phyloP scores from a whole-genome alignment of 2,113 vertebrate species.

The Chinchilla lanigera region DNA sequence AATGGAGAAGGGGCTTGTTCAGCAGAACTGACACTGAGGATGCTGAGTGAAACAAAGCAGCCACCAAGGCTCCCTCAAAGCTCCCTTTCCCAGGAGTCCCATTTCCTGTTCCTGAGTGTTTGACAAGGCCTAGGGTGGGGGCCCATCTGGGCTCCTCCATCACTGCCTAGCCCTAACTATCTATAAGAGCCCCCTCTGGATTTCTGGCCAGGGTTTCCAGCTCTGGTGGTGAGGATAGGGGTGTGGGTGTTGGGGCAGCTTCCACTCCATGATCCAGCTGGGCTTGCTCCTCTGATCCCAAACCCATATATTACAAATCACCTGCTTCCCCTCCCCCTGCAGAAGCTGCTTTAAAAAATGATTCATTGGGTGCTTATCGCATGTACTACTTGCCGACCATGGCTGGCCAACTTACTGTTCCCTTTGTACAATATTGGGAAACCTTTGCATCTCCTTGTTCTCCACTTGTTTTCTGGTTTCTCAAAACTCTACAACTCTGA shows the following conservation, averaged over 20 bases:
- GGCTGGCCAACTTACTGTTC: neutral
- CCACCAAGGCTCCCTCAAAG: neutral
- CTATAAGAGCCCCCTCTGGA: neutral
- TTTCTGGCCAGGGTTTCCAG: neutral
- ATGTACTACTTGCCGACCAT: neutral
- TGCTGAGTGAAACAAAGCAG: neutral
- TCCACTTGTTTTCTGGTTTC: neutral
- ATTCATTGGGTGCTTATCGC: neutral
- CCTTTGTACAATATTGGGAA: neutral
- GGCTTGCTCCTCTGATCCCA: neutral
- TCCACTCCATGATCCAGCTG: neutral
- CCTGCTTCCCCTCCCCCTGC: neutral
- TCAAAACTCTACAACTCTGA: neutral
- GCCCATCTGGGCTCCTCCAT: neutral
- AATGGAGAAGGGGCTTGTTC: neutral
- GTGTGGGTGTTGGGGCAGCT: neutral
- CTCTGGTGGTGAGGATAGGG: neutral
- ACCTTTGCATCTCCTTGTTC: neutral
- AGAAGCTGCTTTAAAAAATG: neutral
- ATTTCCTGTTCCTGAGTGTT: neutral
- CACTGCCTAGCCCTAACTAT: neutral
- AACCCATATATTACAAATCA: neutral
- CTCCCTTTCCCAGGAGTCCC: neutral
- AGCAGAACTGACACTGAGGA: neutral
- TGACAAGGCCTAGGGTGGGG: neutral